Percentiles rank a stretch among this genome's conserved stretches.
Evolutionary conservation across 2,797 vertebrate species (phyloP).

Genomic region (Sciurus vulgaris): DNA sequence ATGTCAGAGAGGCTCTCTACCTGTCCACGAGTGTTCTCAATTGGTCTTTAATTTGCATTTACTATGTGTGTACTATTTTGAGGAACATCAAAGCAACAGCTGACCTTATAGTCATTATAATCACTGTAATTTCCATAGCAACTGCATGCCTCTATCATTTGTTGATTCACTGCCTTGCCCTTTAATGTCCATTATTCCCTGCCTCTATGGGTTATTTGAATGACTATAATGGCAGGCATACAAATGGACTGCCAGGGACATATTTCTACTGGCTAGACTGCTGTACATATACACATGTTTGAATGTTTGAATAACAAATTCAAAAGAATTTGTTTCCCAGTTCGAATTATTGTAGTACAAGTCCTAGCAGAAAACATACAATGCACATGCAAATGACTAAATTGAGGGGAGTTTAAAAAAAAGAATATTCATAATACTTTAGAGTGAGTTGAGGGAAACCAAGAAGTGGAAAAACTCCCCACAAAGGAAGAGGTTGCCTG

Average conservation of each 20-base stretch:
- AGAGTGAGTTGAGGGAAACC: neutral
- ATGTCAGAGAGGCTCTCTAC: neutral
- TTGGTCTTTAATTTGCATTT: slow-evolving; percentile 25
- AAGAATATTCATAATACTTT: neutral
- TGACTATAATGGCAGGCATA: neutral
- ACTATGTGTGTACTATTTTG: neutral
- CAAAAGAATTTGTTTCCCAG: neutral
- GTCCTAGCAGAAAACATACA: neutral
- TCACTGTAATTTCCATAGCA: slow-evolving; percentile 46
- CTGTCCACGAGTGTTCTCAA: neutral
- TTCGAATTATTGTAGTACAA: neutral
- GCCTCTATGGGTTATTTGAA: neutral
- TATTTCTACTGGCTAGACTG: neutral
- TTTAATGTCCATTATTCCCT: neutral
- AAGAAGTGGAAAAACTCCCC: neutral
- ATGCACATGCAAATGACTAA: neutral
- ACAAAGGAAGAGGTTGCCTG: neutral
- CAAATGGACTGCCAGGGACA: neutral
- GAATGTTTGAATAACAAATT: neutral
- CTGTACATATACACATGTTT: neutral
- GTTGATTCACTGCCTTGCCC: neutral
- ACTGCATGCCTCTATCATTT: neutral
- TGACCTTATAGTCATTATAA: neutral
- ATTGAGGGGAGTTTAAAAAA: neutral
- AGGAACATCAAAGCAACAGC: neutral